Conservation (phyloP, 2,888 invertebrate genomes). For the Apotomis capreana region DNA sequence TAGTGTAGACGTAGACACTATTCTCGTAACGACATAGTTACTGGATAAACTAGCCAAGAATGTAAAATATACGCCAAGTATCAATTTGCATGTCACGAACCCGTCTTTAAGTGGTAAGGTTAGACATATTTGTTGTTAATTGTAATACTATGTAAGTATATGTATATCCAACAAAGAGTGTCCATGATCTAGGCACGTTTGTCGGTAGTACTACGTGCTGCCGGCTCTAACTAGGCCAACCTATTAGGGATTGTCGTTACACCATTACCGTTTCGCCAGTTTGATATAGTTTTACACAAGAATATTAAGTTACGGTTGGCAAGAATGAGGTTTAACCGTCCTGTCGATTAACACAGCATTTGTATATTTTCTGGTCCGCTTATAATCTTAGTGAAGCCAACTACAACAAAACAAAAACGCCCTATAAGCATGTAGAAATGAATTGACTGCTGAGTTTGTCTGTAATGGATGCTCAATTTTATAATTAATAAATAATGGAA, state of each 20-base stretch:
- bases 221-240: conserved; percentile 60
- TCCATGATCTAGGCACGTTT: conserved; percentile 66
- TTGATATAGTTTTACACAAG: conserved; percentile 25
- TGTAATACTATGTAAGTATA: conserved; percentile 5
- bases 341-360: not conserved
- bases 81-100: conserved; percentile 20
- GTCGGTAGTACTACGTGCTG: conserved; percentile 65
- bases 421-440: too few relatives aligned
- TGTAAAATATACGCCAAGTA: not conserved
- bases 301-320: conserved; percentile 15
- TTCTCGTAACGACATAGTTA: not conserved
- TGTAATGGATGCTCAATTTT: too few relatives aligned
- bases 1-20: not conserved
- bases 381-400: too few relatives aligned
- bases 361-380: too few relatives aligned
- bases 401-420: too few relatives aligned
- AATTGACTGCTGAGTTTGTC: too few relatives aligned
- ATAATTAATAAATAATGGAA: too few relatives aligned
- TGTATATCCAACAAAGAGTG: conserved; percentile 37
- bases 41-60: conserved; percentile 7
- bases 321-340: not conserved
- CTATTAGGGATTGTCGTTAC: conserved; percentile 53
- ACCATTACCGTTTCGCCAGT: conserved; percentile 9
- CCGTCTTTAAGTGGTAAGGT: conserved; percentile 15
- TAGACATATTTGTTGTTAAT: conserved; percentile 26